Evolutionary conservation across 2,797 vertebrate genomes (phyloP).

Genomic region (Sebastes hubbsi): DNA sequence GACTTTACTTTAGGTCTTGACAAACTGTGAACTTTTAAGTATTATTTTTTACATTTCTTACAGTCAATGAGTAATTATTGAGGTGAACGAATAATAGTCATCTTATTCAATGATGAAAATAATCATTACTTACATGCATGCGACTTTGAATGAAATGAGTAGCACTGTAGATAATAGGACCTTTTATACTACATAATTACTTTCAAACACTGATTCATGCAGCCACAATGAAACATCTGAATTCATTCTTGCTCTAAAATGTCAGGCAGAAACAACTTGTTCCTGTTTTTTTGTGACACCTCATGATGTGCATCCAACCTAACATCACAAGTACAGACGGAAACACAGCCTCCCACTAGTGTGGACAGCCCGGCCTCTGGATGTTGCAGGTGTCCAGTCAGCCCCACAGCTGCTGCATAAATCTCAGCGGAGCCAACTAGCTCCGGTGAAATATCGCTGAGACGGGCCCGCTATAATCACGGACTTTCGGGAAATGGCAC

Average conservation of each 20-base stretch:
- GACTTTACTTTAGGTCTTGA: background rate
- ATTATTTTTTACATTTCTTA: background rate
- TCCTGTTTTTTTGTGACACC: background rate
- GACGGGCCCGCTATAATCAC: slow-evolving; percentile 3
- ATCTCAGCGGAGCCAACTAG: slow-evolving; percentile 19
- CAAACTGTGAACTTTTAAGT: background rate
- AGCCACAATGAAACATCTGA: background rate
- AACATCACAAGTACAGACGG: slow-evolving; percentile 21
- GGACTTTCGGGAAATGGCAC: slow-evolving; percentile 34
- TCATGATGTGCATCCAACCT: background rate
- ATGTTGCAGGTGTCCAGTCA: slow-evolving; percentile 38
- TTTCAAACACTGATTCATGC: background rate
- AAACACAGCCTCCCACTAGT: slow-evolving; percentile 33
- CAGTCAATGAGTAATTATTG: background rate
- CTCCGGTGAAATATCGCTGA: slow-evolving; percentile 28
- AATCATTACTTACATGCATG: background rate
- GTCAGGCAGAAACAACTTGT: slow-evolving; percentile 1
- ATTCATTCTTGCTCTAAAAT: background rate
- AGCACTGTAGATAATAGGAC: background rate
- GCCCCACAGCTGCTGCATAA: slow-evolving; percentile 31
- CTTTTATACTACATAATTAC: background rate
- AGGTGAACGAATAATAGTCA: background rate
- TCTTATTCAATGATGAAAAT: background rate
- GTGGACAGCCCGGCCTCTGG: slow-evolving; percentile 4
- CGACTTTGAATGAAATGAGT: background rate